These are phyloP conservation scores for Microctenopoma stevenorrisi DNA, from an alignment of 2,797 vertebrate genomes.

Conservation along the genomic window DNA sequence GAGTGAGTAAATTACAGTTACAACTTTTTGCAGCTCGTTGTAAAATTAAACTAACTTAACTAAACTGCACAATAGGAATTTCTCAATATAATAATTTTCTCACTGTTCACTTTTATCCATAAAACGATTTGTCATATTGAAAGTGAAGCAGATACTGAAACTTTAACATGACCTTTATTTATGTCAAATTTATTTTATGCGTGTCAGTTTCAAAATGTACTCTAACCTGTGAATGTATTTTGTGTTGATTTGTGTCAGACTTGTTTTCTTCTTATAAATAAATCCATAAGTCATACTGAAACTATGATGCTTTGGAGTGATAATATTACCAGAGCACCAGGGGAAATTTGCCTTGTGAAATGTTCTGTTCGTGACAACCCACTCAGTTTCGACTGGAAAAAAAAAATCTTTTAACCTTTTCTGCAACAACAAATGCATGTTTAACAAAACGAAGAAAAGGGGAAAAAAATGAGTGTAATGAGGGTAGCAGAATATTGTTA, in stretches of 20 bases:
- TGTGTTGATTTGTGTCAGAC: constrained; percentile 86
- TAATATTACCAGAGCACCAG: constrained; percentile 93
- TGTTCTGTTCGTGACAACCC: constrained; percentile 92
- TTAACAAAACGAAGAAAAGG: constrained; percentile 61
- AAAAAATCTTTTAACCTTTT: constrained; percentile 96
- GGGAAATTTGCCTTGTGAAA: constrained; percentile 97
- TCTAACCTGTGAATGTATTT: constrained; percentile 26
- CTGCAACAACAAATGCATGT: constrained; percentile 83
- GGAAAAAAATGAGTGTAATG: constrained; percentile 31
- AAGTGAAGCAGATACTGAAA: constrained; percentile 36
- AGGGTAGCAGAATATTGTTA: constrained; percentile 29
- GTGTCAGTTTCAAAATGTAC: constrained; percentile 23
- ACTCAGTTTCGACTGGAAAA: constrained; percentile 94
- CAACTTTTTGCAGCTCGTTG: not conserved
- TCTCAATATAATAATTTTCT: not conserved
- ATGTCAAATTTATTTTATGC: constrained; percentile 28
- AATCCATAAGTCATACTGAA: constrained; percentile 98
- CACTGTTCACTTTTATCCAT: not conserved
- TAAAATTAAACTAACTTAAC: not conserved
- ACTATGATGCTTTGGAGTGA: constrained; percentile 96
- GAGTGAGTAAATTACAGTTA: not conserved
- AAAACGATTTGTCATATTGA: constrained; percentile 28
- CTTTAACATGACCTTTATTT: constrained; percentile 34
- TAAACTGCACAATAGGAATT: not conserved
- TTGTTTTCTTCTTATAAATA: constrained; percentile 97